Evolutionary conservation across 2,797 vertebrate species (phyloP).

Genomic region (Chaenodraco wilsoni): DNA sequence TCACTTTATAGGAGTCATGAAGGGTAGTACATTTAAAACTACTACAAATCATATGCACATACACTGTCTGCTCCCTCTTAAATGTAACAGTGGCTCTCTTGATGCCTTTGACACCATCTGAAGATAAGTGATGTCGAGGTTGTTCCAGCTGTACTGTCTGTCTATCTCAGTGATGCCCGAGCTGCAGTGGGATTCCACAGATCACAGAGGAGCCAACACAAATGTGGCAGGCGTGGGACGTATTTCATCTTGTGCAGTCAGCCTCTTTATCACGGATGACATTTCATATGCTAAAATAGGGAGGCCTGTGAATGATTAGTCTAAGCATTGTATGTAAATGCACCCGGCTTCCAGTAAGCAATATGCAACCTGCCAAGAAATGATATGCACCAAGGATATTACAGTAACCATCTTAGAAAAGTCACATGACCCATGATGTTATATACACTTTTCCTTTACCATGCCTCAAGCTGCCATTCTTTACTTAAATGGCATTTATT

Average conservation of each 20-base stretch:
- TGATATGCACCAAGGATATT: background rate
- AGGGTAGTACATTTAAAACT: background rate
- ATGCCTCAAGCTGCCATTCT: background rate
- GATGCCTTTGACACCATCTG: conserved; percentile 27
- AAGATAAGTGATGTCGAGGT: conserved; percentile 36
- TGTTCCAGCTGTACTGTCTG: conserved; percentile 29
- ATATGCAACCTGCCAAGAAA: conserved; percentile 1
- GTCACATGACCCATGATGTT: background rate
- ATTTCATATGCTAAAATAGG: conserved; percentile 10
- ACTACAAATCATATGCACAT: background rate
- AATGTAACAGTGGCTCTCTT: conserved; percentile 2
- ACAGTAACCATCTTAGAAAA: background rate
- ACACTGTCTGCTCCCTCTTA: background rate
- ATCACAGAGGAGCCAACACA: conserved; percentile 8
- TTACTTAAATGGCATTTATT: background rate
- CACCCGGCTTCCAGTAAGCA: background rate
- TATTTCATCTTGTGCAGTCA: conserved; percentile 16
- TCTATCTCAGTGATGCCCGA: conserved; percentile 14
- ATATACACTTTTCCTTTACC: background rate
- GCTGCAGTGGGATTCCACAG: conserved; percentile 29
- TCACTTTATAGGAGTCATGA: no score
- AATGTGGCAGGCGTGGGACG: background rate
- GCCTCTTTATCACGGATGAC: conserved; percentile 19
- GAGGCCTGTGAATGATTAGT: conserved; percentile 6
- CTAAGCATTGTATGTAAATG: conserved; percentile 1